A percentile compares a stretch with the other conserved stretches of the same genome.
phyloP scores from a whole-genome alignment of 2,888 invertebrate genomes.

The Xestia sexstrigata region DNA sequence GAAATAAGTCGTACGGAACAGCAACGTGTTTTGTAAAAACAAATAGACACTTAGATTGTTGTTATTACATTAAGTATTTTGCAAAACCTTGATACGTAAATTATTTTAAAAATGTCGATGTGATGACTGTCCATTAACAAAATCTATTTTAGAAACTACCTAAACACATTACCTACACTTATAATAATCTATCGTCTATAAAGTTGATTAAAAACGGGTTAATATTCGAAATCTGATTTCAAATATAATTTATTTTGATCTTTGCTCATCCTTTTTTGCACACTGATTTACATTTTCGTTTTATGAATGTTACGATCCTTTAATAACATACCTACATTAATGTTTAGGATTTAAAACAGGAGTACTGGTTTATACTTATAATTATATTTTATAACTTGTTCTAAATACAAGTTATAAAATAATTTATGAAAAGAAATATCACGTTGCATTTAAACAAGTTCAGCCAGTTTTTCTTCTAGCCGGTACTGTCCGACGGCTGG shows the following conservation, averaged over 20 bases:
- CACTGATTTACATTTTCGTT: not conserved
- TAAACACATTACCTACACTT: not conserved
- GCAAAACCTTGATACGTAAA: conserved; percentile 45
- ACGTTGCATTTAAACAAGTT: not conserved
- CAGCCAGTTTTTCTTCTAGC: not conserved
- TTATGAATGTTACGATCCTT: not conserved
- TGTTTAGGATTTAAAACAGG: not conserved
- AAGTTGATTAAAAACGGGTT: not conserved
- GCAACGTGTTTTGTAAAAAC: conserved; percentile 41
- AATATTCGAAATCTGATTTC: not conserved
- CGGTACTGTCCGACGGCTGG: not conserved
- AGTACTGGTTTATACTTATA: not conserved
- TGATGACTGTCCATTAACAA: conserved; percentile 11
- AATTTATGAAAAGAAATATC: not conserved
- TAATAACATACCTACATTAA: not conserved
- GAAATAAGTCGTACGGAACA: conserved; percentile 38
- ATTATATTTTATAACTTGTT: not conserved
- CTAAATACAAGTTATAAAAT: no score
- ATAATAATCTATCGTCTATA: not conserved
- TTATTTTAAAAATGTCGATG: conserved; percentile 31
- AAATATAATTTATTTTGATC: not conserved
- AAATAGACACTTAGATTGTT: conserved; percentile 52
- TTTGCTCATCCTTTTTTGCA: not conserved
- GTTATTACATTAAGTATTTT: conserved; percentile 50
- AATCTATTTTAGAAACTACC: conserved; percentile 24